These are phyloP conservation scores for Amphimedon queenslandica DNA, from an alignment of 37 sponge, comb jelly and placozoan species.

Conservation along the genomic window DNA sequence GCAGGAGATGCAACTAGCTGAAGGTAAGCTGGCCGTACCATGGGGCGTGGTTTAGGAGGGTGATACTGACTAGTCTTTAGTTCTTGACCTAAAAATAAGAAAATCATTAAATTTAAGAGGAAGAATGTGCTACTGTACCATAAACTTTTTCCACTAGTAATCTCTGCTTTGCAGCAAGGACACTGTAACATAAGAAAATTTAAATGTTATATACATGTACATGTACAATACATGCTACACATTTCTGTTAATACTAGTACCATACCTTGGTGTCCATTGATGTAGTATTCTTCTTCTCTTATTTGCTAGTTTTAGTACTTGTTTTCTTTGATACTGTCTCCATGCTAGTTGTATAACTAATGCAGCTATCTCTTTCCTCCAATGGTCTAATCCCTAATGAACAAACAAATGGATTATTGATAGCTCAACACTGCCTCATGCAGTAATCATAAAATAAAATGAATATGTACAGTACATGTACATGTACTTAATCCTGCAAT, in stretches of 20 bases:
- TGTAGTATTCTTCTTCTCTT: slow-evolving; percentile 63
- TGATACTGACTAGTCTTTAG: slow-evolving; percentile 49
- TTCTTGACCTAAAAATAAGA: slow-evolving; percentile 70
- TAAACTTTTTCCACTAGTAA: slow-evolving; percentile 67
- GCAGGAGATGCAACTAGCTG: slow-evolving; percentile 76
- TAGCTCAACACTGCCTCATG: background rate
- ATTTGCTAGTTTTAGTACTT: slow-evolving; percentile 25
- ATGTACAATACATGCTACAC: background rate
- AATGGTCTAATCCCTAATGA: slow-evolving; percentile 60
- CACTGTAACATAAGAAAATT: slow-evolving; percentile 18
- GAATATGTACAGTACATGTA: too few species aligned
- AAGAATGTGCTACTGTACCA: too few species aligned
- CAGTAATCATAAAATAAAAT: too few species aligned
- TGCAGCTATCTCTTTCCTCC: slow-evolving; percentile 88
- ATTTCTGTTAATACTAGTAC: too few species aligned
- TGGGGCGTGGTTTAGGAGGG: slow-evolving; percentile 75
- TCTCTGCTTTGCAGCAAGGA: slow-evolving; percentile 81
- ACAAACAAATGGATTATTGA: background rate
- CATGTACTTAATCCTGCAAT: too few species aligned
- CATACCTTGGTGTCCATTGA: slow-evolving; percentile 83
- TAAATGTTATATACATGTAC: background rate
- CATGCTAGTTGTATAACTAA: slow-evolving; percentile 93
- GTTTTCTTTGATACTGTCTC: slow-evolving; percentile 75
- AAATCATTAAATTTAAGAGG: too few species aligned
- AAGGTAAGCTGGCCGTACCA: slow-evolving; percentile 86